Base-by-base conservation (phyloP, 1,140 invertebrate genomes). In the Adoxophyes honmai region DNA sequence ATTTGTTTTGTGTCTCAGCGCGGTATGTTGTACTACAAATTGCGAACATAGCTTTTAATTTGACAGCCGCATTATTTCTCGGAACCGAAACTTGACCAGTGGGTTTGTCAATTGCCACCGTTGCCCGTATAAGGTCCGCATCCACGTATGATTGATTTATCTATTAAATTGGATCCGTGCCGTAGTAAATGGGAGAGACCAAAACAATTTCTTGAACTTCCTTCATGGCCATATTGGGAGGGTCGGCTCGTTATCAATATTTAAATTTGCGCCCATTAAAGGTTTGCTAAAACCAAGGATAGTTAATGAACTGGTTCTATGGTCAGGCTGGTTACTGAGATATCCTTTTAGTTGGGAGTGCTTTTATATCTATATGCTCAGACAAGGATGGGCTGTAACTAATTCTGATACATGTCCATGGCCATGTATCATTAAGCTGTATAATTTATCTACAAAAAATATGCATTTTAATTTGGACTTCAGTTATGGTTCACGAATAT, bases 131-230 rank as follows among this genome's bases (percentile, higher is more conserved):
- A 48, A 1, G 36, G 16, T 28, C 21, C n/a, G 3, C 42, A 33
- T 28, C 42, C 42, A 48, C 42, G 21, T 48, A 48, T 48, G 42
- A 48, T 48, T n/a, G 42, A 48, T 48, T 48, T 48, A 48, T 48
- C 42, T 11, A 28, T 33, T 48, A 48, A 48, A 48, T 48, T 48
- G 42, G 42, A 48, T 48, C 39, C 18, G 11, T 21, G 18, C 42
- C 21, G 21, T 44, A 18, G 18, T 44, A 44, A 44, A 10, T 48
- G 21, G 21, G 21, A 28, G 21, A 28, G 21, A 48, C 42, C 42
- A n/a, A 48, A 48, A 38, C 36, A 13, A 28, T 28, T 21, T 18
- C 39, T 48, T 11, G n/a, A n/a, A 48, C 42, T 48, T 48, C 42
- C 42, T 48, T 28, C 18, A 48, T 10, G 11, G 3, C 42, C 21